A percentile compares a stretch with the other conserved stretches of the same genome.
These are phyloP conservation scores for Kryptolebias marmoratus DNA, from an alignment of 2,113 vertebrate genomes.

Conservation along the genomic window DNA sequence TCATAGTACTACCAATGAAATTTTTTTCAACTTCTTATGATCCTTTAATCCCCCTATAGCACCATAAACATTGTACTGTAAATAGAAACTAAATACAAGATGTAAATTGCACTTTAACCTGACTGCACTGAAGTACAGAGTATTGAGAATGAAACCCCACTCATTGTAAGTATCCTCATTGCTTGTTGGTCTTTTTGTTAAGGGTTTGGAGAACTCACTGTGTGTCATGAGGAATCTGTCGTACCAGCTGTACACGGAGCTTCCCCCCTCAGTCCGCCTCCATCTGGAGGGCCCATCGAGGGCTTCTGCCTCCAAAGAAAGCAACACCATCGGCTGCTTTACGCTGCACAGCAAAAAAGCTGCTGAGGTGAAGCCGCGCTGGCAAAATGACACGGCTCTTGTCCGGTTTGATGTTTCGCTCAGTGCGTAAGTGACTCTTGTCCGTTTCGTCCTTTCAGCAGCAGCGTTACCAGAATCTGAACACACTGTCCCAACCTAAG, in stretches of 20 bases:
- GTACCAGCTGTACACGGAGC: conserved; percentile 92
- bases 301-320: conserved; percentile 58
- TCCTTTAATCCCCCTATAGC: too few species aligned
- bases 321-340: conserved; percentile 90
- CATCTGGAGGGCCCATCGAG: conserved; percentile 87
- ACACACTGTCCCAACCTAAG: conserved; percentile 88
- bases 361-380: conserved; percentile 79
- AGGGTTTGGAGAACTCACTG: conserved; percentile 93
- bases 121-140: too few species aligned
- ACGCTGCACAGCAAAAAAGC: conserved; percentile 87
- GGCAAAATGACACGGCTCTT: neutral
- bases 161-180: too few species aligned
- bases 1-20: too few species aligned
- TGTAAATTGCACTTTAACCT: too few species aligned
- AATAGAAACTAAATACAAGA: too few species aligned
- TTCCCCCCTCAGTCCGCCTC: conserved; percentile 86
- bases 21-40: too few species aligned
- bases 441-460: neutral
- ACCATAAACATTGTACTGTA: too few species aligned
- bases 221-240: conserved; percentile 96
- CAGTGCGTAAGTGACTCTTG: neutral
- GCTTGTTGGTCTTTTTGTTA: neutral
- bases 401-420: neutral
- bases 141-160: too few species aligned
- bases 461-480: conserved; percentile 83